Conservation (phyloP, 2,113 vertebrate species). For the Menidia beryllina region DNA sequence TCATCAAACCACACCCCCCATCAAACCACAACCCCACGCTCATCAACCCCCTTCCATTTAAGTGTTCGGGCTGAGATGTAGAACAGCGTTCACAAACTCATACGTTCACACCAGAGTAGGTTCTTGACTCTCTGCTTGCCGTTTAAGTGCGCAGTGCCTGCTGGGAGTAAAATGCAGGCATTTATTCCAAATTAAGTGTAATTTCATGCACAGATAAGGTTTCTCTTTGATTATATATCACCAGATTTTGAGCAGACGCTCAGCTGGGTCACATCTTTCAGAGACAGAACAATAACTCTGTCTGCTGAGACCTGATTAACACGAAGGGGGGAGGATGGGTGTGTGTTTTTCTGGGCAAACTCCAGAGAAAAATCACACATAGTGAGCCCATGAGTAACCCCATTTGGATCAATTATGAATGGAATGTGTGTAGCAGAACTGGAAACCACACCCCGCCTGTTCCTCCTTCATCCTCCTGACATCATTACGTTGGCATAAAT, state of each 20-base stretch:
- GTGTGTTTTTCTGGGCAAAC: neutral
- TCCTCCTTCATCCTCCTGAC: neutral
- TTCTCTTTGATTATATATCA: slow-evolving; percentile 21
- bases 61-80: slow-evolving; percentile 6
- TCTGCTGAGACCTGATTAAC: slow-evolving; percentile 12
- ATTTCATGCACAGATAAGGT: neutral
- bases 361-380: neutral
- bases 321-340: neutral
- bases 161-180: neutral
- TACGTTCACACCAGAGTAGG: slow-evolving; percentile 2
- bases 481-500: slow-evolving; percentile 6
- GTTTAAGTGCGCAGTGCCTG: neutral
- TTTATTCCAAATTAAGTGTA: slow-evolving; percentile 11
- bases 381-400: too few relatives aligned
- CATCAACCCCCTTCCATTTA: slow-evolving; percentile 10
- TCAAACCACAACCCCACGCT: too few relatives aligned
- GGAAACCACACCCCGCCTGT: neutral
- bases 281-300: slow-evolving; percentile 15
- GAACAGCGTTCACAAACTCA: slow-evolving; percentile 11
- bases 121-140: neutral
- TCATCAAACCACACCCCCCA: too few relatives aligned
- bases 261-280: neutral
- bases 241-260: neutral
- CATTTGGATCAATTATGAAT: slow-evolving; percentile 1
- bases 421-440: slow-evolving; percentile 5